A percentile compares a stretch with the other conserved stretches of the same genome.
Conservation (phyloP, 2,113 vertebrate genomes). For the Phyllostomus discolor region DNA sequence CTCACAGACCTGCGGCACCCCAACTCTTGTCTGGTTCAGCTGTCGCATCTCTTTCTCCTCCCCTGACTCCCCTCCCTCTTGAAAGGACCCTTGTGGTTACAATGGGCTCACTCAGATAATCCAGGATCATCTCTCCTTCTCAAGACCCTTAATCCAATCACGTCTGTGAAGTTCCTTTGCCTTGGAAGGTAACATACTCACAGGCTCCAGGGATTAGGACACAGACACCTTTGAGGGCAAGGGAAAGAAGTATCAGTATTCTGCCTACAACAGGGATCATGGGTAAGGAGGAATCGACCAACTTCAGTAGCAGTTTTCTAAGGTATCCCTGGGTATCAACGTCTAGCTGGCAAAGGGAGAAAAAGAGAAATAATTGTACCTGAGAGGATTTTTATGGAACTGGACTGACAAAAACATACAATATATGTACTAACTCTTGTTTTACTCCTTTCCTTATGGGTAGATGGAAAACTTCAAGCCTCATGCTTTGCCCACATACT, state of each 20-base stretch:
- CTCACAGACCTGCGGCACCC: background rate
- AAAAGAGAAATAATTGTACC: background rate
- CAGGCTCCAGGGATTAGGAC: background rate
- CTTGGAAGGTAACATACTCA: background rate
- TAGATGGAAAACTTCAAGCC: background rate
- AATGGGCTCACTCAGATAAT: background rate
- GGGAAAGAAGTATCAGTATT: background rate
- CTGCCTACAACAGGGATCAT: background rate
- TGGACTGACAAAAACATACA: background rate
- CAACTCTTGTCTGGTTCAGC: background rate
- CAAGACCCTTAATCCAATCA: background rate
- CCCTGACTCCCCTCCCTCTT: background rate
- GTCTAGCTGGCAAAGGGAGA: background rate
- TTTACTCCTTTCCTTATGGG: background rate
- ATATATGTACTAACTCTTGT: background rate
- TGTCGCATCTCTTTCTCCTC: background rate
- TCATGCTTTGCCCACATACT: background rate
- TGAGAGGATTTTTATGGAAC: background rate
- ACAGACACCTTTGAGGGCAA: background rate
- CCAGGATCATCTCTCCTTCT: background rate
- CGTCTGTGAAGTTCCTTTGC: background rate
- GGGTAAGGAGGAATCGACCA: background rate
- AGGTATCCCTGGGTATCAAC: background rate
- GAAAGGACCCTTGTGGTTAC: background rate
- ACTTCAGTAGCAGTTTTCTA: background rate